Percentiles rank a stretch among this genome's conserved stretches.
Conservation (phyloP, 2,888 invertebrate genomes). For the Osmoderma eremita region DNA sequence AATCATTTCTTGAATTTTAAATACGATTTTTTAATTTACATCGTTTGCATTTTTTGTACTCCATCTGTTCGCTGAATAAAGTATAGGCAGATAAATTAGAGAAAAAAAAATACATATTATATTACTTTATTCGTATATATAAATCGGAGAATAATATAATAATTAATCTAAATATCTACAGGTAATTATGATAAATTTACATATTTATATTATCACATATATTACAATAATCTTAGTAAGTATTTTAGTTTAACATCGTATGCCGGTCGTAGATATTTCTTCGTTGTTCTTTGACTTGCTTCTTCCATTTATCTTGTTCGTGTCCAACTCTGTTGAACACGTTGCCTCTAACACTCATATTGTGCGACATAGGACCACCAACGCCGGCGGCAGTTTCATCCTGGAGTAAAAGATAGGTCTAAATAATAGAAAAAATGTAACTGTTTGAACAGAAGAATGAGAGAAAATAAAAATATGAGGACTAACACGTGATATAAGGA, state of each 20-base stretch:
- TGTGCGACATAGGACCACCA: conserved; percentile 74
- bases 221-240: conserved; percentile 52
- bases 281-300: conserved; percentile 94
- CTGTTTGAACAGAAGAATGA: conserved; percentile 18
- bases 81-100: too few relatives aligned
- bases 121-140: too few relatives aligned
- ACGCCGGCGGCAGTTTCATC: conserved; percentile 72
- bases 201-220: conserved; percentile 1
- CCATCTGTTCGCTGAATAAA: too few relatives aligned
- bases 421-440: conserved; percentile 43
- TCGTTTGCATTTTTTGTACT: too few relatives aligned
- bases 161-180: not conserved
- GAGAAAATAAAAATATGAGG: conserved; percentile 2
- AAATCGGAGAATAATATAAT: not conserved
- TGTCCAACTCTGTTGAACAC: conserved; percentile 95
- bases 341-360: conserved; percentile 80
- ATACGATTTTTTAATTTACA: too few relatives aligned
- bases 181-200: not conserved
- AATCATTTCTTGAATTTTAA: too few relatives aligned
- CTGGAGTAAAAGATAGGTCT: conserved; percentile 58
- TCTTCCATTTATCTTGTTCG: conserved; percentile 98
- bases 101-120: too few relatives aligned
- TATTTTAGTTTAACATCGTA: conserved; percentile 92
- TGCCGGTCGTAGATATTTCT: conserved; percentile 97
- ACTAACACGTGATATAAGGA: not conserved